Conservation (phyloP, 1,140 invertebrate genomes). For the Oryctes rhinoceros region DNA sequence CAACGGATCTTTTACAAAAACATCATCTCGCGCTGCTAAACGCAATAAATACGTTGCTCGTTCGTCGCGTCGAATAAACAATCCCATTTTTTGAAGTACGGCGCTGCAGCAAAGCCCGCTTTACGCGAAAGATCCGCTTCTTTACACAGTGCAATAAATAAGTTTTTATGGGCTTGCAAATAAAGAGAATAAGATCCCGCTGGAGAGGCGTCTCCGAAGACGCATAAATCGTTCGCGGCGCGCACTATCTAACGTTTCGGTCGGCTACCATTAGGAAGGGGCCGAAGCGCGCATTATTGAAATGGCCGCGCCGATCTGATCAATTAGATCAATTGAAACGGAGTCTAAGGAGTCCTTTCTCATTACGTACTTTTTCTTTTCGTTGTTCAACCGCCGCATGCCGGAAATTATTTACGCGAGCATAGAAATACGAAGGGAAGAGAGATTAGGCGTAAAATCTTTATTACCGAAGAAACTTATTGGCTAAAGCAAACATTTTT, state of each 20-base stretch:
- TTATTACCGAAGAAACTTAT: neutral
- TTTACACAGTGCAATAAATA: conserved; percentile 29
- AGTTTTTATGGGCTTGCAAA: conserved; percentile 34
- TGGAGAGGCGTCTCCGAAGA: conserved; percentile 32
- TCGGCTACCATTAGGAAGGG: neutral
- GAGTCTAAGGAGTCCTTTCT: neutral
- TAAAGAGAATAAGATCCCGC: conserved; percentile 32
- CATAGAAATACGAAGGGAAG: neutral
- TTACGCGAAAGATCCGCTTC: conserved; percentile 21
- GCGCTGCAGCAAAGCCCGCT: conserved; percentile 10
- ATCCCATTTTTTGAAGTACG: conserved; percentile 36
- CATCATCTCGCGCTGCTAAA: conserved; percentile 17
- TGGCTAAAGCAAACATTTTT: too few relatives aligned
- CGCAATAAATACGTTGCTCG: conserved; percentile 22
- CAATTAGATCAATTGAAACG: conserved; percentile 22
- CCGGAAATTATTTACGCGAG: neutral
- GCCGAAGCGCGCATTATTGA: conserved; percentile 14
- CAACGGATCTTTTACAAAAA: conserved; percentile 17
- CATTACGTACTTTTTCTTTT: conserved; percentile 1
- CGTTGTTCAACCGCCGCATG: neutral
- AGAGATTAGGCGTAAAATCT: neutral
- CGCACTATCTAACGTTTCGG: neutral
- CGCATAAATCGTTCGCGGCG: conserved; percentile 25
- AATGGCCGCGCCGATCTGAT: conserved; percentile 12
- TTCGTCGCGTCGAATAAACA: conserved; percentile 14